phyloP scores from a whole-genome alignment of 2,797 vertebrate species.

The Eleutherodactylus coqui region DNA sequence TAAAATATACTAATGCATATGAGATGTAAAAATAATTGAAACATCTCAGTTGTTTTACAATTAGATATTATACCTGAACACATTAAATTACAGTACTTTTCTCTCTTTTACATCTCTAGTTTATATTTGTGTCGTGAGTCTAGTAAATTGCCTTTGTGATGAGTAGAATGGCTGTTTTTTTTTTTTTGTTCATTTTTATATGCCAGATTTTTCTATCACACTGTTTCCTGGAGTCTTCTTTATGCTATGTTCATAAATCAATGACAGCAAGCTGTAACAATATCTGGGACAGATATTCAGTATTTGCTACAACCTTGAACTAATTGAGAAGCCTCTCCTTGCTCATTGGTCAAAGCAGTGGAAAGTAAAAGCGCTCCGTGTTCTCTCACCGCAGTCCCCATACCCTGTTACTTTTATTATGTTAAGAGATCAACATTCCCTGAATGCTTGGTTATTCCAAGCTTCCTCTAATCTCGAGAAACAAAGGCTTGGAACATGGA shows the following conservation, averaged over 20 bases:
- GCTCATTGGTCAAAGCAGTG: slow-evolving; percentile 57
- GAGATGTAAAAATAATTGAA: slow-evolving; percentile 50
- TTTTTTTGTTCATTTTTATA: slow-evolving; percentile 53
- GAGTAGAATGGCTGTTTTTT: slow-evolving; percentile 28
- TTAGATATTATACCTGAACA: slow-evolving; percentile 45
- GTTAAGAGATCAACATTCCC: slow-evolving; percentile 56
- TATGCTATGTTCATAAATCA: slow-evolving; percentile 63
- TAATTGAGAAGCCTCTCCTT: slow-evolving; percentile 59
- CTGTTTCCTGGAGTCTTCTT: slow-evolving; percentile 54
- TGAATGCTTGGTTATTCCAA: slow-evolving; percentile 32
- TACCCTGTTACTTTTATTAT: slow-evolving; percentile 53
- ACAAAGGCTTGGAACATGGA: slow-evolving; percentile 27
- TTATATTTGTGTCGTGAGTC: slow-evolving; percentile 51
- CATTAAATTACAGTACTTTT: slow-evolving; percentile 46
- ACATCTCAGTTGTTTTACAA: slow-evolving; percentile 39
- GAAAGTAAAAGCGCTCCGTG: slow-evolving; percentile 29
- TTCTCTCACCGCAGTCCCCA: slow-evolving; percentile 23
- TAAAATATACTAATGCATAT: slow-evolving; percentile 47
- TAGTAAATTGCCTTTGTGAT: slow-evolving; percentile 58
- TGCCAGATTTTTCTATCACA: slow-evolving; percentile 47
- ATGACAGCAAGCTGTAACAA: slow-evolving; percentile 61
- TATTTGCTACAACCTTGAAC: slow-evolving; percentile 64
- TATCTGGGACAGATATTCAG: slow-evolving; percentile 62
- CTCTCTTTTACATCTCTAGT: slow-evolving; percentile 39
- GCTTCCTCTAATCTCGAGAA: slow-evolving; percentile 18